These are phyloP conservation scores for Crocuta crocuta DNA, from an alignment of 2,113 vertebrate species.

Conservation along the genomic window DNA sequence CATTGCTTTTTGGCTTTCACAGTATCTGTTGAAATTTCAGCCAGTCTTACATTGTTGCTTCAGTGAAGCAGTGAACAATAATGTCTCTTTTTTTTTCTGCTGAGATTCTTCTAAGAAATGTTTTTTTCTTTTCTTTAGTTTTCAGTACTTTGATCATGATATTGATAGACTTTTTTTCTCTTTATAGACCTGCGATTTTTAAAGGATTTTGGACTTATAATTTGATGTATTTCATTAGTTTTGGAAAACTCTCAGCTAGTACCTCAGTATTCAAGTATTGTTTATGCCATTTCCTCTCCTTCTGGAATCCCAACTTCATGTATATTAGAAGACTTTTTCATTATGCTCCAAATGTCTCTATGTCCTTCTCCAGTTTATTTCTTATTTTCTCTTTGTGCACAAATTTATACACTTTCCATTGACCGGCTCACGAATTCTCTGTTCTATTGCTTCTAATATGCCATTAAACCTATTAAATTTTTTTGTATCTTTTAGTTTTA, in stretches of 20 bases:
- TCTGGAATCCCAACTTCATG: background rate
- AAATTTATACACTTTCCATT: background rate
- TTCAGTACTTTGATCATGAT: background rate
- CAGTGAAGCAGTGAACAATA: background rate
- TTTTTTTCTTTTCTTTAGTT: background rate
- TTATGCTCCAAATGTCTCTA: background rate
- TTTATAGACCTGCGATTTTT: background rate
- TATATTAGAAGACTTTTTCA: background rate
- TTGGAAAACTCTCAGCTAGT: background rate
- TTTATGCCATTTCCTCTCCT: background rate
- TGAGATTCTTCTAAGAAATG: background rate
- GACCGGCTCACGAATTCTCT: background rate
- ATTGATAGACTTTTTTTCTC: background rate
- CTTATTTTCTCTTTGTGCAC: background rate
- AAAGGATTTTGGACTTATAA: background rate
- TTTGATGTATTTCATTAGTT: background rate
- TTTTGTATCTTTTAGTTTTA: background rate
- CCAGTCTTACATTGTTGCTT: background rate
- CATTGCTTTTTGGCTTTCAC: background rate
- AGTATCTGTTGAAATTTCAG: background rate
- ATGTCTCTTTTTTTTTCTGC: background rate
- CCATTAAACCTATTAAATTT: background rate
- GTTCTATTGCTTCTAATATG: background rate
- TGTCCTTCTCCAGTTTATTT: background rate
- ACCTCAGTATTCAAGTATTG: background rate